Base-by-base conservation (phyloP, 1,140 invertebrate species). In the Hirudo medicinalis region DNA sequence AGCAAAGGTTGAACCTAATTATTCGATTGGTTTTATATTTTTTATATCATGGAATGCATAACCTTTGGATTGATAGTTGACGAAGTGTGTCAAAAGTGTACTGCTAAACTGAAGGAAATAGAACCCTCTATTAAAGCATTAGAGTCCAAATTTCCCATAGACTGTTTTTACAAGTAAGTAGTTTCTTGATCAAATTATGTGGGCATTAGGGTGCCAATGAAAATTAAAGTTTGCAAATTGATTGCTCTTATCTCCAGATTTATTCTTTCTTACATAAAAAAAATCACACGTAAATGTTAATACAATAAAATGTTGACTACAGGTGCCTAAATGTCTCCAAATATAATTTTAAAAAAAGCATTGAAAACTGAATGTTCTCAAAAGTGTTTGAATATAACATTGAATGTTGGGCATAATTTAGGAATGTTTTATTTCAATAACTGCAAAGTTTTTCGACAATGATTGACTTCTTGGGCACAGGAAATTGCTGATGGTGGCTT, bases 1-100 rank as follows among this genome's bases (percentile, higher is more conserved):
- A 82, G 85, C 80, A 84, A 87, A 79, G 84, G 87, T 84, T 78
- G 69, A 54, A 73, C 22, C 54, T 53, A 67, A 49, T 67, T 55
- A 54, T 66, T 68, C 9, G 20, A 57, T n/a, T 57, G 54, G 25
- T 57, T 0, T 25, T 63, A 2, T 63, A 63, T 63, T 63, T 22
- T 63, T 15, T 25, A 63, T 32, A 63, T 11, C 19, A 11, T 63
- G 29, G 11, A 1, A 17, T 15, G 43, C 43, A 49, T 49, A 49
- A 49, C 11, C 3, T 49, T 49, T 74, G 54, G 57, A 55, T 29
- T 55, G 29, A 43, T 11, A 27, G 19, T 32, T 9, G 25, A 43
- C 3, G 22, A 67, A 17, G 36, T 43, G 13, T 20, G 32, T 27
- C n/a, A 72, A 43, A 25, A 72, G 6, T 67, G 19, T n/a, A 40